Evolutionary conservation across 2,888 invertebrate genomes (phyloP), one percentile per base, ranked within the genome.

Genomic region (Temnothorax ravouxi): DNA sequence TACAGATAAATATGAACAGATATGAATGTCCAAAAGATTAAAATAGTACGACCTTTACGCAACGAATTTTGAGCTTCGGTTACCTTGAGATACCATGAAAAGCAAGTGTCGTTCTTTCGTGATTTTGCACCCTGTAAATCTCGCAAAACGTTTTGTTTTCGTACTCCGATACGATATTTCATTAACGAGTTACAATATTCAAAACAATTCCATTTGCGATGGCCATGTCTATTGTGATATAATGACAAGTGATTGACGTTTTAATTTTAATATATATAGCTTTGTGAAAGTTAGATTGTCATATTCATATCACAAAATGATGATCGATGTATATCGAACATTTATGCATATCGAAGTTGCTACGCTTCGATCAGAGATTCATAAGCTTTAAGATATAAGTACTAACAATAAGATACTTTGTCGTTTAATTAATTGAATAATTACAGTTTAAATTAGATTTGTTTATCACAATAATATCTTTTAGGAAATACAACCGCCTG

Each of bases 161-260:
- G 3, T 3, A n/a, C 4, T 41, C 25, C 50, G 52, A n/a, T 67
- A 18, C 18, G 52, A 54, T 54, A 54, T 47, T 54, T n/a, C 25
- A 52, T 67, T 77, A 69, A 69, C 29, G 69, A 76, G 41, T 29
- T 41, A 29, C 41, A 25, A 15, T 44, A 38, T 54, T 29, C 52
- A 15, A 29, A 71, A 71, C 21, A 77, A 56, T 44, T 47, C 59
- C 18, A 44, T 29, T 54, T 54, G 29, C 6, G n/a, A 9, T 13
- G 21, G 15, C 41, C 18, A 5, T 21, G 29, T 18, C 54, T 54
- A 21, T 61, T 71, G 29, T 18, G 11, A 44, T 44, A 38, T 64
- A 34, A 69, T 21, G 77, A 71, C 77, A 69, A 41, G 41, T 56
- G 54, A 77, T 41, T 71, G 77, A 56, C 52, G 13, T 56, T 54